phyloP scores from a whole-genome alignment of 2,888 invertebrate species.

The Stictocephala bisonia region DNA sequence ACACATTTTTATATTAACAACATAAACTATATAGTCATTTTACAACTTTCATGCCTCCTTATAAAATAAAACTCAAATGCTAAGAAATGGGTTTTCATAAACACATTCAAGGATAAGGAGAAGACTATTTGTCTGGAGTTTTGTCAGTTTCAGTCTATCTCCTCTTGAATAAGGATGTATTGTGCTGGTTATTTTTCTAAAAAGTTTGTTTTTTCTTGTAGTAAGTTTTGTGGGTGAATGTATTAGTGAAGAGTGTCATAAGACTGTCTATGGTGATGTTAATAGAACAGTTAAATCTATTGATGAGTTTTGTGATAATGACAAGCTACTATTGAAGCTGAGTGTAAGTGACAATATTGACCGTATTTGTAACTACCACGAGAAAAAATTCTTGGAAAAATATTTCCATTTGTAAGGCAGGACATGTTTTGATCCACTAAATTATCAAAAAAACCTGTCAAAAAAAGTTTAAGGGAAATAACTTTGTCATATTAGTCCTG shows the following conservation, averaged over 20 bases:
- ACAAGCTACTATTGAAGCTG: neutral
- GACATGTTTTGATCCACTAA: neutral
- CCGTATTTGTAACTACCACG: neutral
- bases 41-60: no score
- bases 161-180: no score
- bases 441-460: neutral
- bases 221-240: no score
- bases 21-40: no score
- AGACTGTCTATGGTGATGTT: neutral
- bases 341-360: neutral
- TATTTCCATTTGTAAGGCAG: neutral
- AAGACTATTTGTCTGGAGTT: no score
- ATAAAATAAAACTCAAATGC: no score
- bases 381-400: neutral
- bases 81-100: no score
- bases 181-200: no score
- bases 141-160: no score
- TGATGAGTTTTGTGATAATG: neutral
- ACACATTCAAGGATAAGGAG: no score
- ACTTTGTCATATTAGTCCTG: neutral
- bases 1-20: no score
- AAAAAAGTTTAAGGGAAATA: neutral
- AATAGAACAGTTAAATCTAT: neutral
- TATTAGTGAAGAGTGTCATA: conserved; percentile 40
- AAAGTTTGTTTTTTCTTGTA: no score